phyloP scores from a whole-genome alignment of 2,113 vertebrate species.

The Neolamprologus fasciatus region DNA sequence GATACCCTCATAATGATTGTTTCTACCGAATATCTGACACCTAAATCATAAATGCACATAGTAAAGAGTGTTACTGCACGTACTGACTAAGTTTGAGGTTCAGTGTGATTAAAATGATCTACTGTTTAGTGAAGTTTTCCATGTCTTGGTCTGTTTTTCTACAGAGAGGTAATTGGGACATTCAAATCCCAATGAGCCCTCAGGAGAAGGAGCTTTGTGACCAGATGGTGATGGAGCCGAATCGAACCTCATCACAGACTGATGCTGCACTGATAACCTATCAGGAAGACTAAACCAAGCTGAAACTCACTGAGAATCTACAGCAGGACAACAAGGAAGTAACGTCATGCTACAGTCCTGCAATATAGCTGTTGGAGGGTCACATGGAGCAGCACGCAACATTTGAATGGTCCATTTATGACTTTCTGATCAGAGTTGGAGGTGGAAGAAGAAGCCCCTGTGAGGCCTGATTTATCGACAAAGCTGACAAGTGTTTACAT shows the following conservation, averaged over 20 bases:
- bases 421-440: accelerated
- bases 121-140: accelerated
- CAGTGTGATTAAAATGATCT: accelerated
- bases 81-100: not conserved
- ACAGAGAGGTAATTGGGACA: not conserved
- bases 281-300: not conserved
- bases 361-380: accelerated
- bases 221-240: accelerated
- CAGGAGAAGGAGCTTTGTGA: constrained; percentile 12
- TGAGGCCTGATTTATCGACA: accelerated
- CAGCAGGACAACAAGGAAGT: not conserved
- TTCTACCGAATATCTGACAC: not conserved
- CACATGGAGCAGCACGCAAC: not conserved
- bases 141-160: not conserved
- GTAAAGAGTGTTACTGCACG: no score
- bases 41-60: accelerated
- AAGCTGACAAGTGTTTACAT: not conserved
- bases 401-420: not conserved
- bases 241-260: not conserved
- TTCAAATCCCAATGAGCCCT: not conserved
- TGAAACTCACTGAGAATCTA: not conserved
- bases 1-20: not conserved
- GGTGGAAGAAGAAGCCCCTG: not conserved
- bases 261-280: accelerated
- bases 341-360: accelerated